Evolutionary conservation across 2,888 invertebrate genomes (phyloP).

Genomic region (Leptinotarsa tumamoca): DNA sequence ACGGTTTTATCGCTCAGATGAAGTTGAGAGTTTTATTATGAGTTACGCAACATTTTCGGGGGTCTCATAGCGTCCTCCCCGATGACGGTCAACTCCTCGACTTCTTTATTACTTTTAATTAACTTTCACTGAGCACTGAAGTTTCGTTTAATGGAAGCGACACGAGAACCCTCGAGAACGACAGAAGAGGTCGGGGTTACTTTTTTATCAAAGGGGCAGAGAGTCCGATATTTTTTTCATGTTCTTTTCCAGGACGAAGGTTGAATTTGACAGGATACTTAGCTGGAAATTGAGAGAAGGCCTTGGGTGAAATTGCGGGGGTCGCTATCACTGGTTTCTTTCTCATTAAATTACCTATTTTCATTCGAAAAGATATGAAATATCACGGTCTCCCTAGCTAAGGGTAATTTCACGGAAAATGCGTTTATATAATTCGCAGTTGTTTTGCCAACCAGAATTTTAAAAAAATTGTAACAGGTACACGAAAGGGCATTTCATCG

Average conservation of each 20-base stretch:
- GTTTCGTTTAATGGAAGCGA: background rate
- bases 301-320: background rate
- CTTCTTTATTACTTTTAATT: conserved; percentile 1
- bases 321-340: no score
- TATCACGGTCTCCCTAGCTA: no score
- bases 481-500: no score
- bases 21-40: conserved; percentile 6
- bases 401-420: no score
- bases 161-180: background rate
- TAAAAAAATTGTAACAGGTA: no score
- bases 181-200: background rate
- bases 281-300: background rate
- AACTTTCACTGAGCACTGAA: conserved; percentile 1
- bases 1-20: conserved; percentile 3
- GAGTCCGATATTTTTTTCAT: background rate
- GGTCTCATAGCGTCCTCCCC: background rate
- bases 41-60: background rate
- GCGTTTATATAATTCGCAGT: no score
- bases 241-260: background rate
- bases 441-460: no score
- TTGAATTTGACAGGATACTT: background rate
- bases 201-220: background rate
- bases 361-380: no score
- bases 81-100: background rate
- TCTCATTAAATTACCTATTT: no score